Evolutionary conservation across 1,140 invertebrate species (phyloP).

Genomic region (Bombus ignitus): DNA sequence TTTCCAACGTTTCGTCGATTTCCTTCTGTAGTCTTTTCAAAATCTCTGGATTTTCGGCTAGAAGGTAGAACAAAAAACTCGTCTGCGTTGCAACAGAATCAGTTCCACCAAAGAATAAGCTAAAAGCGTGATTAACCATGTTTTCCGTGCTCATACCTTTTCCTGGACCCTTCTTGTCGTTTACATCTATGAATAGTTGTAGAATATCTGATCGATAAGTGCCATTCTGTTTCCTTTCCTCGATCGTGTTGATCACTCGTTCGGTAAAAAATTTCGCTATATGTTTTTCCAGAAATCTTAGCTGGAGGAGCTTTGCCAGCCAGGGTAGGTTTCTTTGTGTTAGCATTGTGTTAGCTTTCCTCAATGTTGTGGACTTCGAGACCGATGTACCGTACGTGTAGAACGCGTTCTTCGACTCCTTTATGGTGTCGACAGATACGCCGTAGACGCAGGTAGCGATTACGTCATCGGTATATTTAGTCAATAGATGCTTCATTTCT

Average conservation of each 20-base stretch:
- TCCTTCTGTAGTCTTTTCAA: slow-evolving; percentile 84
- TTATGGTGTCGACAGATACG: slow-evolving; percentile 65
- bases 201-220: slow-evolving; percentile 69
- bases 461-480: slow-evolving; percentile 85
- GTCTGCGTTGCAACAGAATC: slow-evolving; percentile 83
- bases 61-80: slow-evolving; percentile 78
- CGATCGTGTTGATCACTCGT: neutral
- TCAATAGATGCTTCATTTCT: slow-evolving; percentile 48
- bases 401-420: slow-evolving; percentile 83
- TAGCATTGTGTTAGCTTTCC: slow-evolving; percentile 3
- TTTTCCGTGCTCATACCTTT: slow-evolving; percentile 79
- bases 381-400: slow-evolving; percentile 80
- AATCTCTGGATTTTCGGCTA: slow-evolving; percentile 83
- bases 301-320: neutral
- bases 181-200: slow-evolving; percentile 75
- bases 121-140: slow-evolving; percentile 78
- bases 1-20: slow-evolving; percentile 78
- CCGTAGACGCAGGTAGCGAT: slow-evolving; percentile 79
- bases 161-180: slow-evolving; percentile 66
- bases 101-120: slow-evolving; percentile 83
- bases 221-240: slow-evolving; percentile 39
- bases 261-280: slow-evolving; percentile 32
- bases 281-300: neutral
- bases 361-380: slow-evolving; percentile 3
- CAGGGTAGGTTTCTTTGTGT: neutral